Evolutionary conservation across 37 sponge, comb jelly and placozoan species (phyloP), one percentile per base, ranked within the genome.

Genomic region (Amphimedon queenslandica): DNA sequence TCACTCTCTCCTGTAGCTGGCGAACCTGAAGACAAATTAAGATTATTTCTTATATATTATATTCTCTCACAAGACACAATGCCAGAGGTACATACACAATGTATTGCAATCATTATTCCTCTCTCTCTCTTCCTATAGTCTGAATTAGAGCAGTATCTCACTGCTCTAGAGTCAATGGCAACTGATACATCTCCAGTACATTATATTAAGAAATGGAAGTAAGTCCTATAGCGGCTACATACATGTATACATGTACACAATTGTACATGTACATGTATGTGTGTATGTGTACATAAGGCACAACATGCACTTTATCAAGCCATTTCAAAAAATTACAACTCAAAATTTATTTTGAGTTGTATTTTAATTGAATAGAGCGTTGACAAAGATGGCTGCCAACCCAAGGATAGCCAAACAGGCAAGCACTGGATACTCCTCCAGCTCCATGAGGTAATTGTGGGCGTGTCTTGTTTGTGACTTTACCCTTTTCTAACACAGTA

Each of bases 11-110:
- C 63, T 25, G 16, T 57, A 75, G 93, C 84, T 64, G 99, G 94
- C 3, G 86, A 87, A 16, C 63, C 90, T 0, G 87, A 86, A 38
- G 99, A 98, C 82, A 98, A 98, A 72, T 57, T 98, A 72, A 65
- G 99, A 38, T 78, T 98, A 20, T 94, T 98, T 80, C 43, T 88
- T 30, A 98, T 98, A 43, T 91, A 94, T 73, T 98, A 91, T 73
- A 80, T 91, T 31, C 61, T 88, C 11, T 73, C 86, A 20, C 80
- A 78, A 34, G 81, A 84, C 57, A 66, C n/a, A n/a, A n/a, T 91
- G 71, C 11, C 91, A 0, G 89, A 90, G 69, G 93, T 91, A 67
- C 4, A 66, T 56, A 36, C 33, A 4, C 66, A n/a, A 11, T 42
- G 4, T 32, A 67, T 10, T 20, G 23, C 55, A 42, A 73, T 5